Percentiles rank a stretch among this genome's conserved stretches.
Evolutionary conservation across 2,888 invertebrate species (phyloP).

Genomic region (Thumatha senex): DNA sequence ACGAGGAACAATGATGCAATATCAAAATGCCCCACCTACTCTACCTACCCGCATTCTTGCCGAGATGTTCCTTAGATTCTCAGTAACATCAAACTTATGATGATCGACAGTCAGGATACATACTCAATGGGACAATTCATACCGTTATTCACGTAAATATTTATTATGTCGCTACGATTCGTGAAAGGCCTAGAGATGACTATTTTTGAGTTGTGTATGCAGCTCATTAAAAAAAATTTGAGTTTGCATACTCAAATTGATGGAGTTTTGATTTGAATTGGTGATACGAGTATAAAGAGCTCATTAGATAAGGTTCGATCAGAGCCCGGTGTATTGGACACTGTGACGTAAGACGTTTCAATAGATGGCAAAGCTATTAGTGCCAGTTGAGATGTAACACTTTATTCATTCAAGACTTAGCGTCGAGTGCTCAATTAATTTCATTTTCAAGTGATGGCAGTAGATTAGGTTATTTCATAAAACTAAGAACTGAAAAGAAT

Average conservation of each 20-base stretch:
- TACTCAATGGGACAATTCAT: constrained; percentile 21
- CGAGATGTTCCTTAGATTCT: not conserved
- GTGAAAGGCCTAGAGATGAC: constrained; percentile 47
- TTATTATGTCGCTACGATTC: constrained; percentile 58
- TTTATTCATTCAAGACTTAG: constrained; percentile 42
- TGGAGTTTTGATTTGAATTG: constrained; percentile 55
- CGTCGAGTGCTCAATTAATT: not conserved
- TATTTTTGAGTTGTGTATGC: constrained; percentile 51
- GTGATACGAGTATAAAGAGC: constrained; percentile 58
- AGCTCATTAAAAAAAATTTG: constrained; percentile 62
- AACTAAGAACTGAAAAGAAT: not conserved
- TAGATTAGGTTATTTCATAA: not conserved
- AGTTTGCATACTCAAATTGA: constrained; percentile 36
- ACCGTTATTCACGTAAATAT: constrained; percentile 55
- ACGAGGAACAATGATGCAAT: constrained; percentile 47
- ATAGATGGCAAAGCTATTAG: constrained; percentile 70
- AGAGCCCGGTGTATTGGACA: constrained; percentile 48
- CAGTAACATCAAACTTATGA: constrained; percentile 6
- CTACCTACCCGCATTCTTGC: constrained; percentile 28
- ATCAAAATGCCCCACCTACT: constrained; percentile 43
- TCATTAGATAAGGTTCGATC: constrained; percentile 62
- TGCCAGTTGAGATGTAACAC: constrained; percentile 42
- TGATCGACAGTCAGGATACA: constrained; percentile 21
- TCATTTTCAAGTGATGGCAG: too few species aligned
- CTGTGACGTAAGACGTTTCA: constrained; percentile 63